Percentiles rank a stretch among this genome's conserved stretches.
Evolutionary conservation across 2,797 vertebrate genomes (phyloP).

Genomic region (Thamnophis elegans): DNA sequence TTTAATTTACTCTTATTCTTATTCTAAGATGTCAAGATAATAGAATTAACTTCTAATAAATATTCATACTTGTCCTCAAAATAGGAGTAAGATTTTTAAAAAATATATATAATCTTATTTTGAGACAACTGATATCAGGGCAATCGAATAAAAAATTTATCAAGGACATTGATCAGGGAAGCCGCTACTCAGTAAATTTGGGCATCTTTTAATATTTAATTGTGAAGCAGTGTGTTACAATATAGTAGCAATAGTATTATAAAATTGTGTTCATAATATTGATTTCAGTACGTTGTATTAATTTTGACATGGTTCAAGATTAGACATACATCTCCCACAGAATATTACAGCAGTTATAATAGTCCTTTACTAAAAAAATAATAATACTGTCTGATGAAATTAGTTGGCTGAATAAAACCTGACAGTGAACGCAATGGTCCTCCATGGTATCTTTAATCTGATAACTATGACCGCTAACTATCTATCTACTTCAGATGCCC

Average conservation of each 20-base stretch:
- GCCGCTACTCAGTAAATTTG: not conserved
- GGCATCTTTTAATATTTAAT: not conserved
- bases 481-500: not conserved
- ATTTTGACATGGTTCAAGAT: not conserved
- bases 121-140: not conserved
- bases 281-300: not conserved
- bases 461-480: not conserved
- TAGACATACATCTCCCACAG: not conserved
- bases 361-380: not conserved
- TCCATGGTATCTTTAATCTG: not conserved
- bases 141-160: not conserved
- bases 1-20: slow-evolving; percentile 6
- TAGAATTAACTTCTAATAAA: not conserved
- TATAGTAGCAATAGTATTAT: not conserved
- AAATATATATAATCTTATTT: not conserved
- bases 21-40: not conserved
- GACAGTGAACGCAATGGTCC: not conserved
- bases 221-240: not conserved
- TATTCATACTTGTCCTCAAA: not conserved
- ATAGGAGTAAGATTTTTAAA: not conserved
- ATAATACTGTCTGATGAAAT: not conserved
- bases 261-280: not conserved
- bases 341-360: not conserved
- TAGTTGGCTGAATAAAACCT: not conserved
- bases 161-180: not conserved